These are phyloP conservation scores for Eretmochelys imbricata DNA, from an alignment of 2,113 vertebrate genomes.

Conservation along the genomic window DNA sequence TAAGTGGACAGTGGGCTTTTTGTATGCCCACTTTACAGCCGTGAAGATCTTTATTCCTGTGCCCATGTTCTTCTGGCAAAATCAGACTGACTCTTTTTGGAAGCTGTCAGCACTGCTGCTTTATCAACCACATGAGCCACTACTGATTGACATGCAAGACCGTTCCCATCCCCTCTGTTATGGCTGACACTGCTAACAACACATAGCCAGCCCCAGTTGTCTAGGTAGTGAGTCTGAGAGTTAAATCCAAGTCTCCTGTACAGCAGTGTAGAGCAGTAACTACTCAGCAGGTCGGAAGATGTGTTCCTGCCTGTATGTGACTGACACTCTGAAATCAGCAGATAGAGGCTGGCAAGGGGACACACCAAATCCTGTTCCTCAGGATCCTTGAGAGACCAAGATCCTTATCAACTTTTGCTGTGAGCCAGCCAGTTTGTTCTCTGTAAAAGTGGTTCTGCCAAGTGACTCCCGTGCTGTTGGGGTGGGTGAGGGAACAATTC, in stretches of 20 bases:
- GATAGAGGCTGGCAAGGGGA: neutral
- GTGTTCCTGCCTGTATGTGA: neutral
- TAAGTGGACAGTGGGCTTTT: neutral
- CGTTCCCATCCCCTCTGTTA: neutral
- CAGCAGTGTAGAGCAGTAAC: neutral
- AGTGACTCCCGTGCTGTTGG: neutral
- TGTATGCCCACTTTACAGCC: neutral
- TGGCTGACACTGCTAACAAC: neutral
- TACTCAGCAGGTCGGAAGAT: neutral
- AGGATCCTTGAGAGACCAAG: neutral
- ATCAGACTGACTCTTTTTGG: neutral
- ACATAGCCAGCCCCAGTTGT: neutral
- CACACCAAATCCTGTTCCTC: neutral
- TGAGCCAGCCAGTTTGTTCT: fast-evolving
- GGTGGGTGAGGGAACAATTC: neutral
- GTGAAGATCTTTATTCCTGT: no score
- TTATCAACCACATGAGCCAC: neutral
- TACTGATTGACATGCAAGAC: neutral
- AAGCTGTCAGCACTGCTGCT: neutral
- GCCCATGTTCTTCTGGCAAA: neutral
- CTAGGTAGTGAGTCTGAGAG: neutral
- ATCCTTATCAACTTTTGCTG: neutral
- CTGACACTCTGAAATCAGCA: neutral
- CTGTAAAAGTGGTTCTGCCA: neutral
- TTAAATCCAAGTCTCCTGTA: neutral